Evolutionary conservation across 2,888 invertebrate species (phyloP).

Genomic region (Ormyrus labotus): DNA sequence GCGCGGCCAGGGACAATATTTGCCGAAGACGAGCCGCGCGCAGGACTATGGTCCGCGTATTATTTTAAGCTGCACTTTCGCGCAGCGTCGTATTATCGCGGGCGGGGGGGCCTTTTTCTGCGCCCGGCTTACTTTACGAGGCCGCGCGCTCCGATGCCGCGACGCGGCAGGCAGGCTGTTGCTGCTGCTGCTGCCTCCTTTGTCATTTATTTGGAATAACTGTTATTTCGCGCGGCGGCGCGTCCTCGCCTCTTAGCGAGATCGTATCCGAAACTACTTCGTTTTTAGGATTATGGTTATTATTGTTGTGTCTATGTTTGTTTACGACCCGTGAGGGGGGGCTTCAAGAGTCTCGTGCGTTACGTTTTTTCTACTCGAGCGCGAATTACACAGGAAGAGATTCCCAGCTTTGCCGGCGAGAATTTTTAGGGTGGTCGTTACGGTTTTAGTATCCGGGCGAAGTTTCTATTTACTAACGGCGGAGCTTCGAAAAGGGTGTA

Average conservation of each 20-base stretch:
- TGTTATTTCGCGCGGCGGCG: constrained; percentile 32
- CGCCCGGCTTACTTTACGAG: not conserved
- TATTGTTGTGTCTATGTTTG: constrained; percentile 32
- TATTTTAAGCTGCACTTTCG: constrained; percentile 44
- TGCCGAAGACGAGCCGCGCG: constrained; percentile 46
- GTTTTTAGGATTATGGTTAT: constrained; percentile 28
- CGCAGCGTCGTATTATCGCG: not conserved
- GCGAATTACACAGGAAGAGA: not conserved
- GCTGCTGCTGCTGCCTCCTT: not conserved
- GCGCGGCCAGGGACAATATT: constrained; percentile 60
- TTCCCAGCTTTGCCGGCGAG: too few relatives aligned
- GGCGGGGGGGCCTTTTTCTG: not conserved
- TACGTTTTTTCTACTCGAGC: not conserved
- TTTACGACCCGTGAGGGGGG: not conserved
- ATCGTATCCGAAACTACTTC: not conserved
- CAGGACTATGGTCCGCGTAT: constrained; percentile 5
- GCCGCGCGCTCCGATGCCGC: too few relatives aligned
- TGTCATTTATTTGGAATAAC: constrained; percentile 45
- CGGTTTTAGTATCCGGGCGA: too few relatives aligned
- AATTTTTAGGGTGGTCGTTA: too few relatives aligned
- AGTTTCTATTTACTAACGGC: too few relatives aligned
- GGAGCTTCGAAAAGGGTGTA: too few relatives aligned
- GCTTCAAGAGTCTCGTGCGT: too few relatives aligned
- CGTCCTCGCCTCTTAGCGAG: not conserved
- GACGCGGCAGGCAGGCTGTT: too few relatives aligned